Percentiles rank a stretch among this genome's conserved stretches.
Evolutionary conservation across 2,888 invertebrate genomes (phyloP).

Genomic region (Coenonympha glycerion): DNA sequence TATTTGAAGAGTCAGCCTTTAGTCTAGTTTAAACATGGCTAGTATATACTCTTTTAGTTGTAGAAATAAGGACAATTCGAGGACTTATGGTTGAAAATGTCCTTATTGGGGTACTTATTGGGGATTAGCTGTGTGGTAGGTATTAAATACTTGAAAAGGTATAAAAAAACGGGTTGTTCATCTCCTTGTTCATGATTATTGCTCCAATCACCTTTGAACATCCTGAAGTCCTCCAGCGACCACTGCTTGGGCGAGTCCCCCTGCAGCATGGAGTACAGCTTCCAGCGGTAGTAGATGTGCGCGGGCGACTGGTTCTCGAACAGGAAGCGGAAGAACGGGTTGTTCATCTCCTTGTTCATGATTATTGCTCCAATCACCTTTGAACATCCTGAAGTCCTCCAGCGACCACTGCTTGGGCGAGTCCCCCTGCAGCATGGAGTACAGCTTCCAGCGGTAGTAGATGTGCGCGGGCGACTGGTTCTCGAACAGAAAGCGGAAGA

Average conservation of each 20-base stretch:
- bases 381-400: constrained; percentile 99
- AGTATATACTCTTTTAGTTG: too few species aligned
- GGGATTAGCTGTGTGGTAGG: too few species aligned
- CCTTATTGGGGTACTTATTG: too few species aligned
- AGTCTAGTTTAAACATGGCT: too few species aligned
- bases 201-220: constrained; percentile 90
- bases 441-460: constrained; percentile 99
- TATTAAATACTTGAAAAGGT: too few species aligned
- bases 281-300: constrained; percentile 99
- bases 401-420: constrained; percentile 92
- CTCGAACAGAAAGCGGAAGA: constrained; percentile 98
- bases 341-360: constrained; percentile 98
- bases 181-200: constrained; percentile 98
- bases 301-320: constrained; percentile 99
- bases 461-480: constrained; percentile 98
- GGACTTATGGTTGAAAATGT: too few species aligned
- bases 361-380: constrained; percentile 99
- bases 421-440: constrained; percentile 96
- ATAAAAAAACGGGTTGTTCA: constrained; percentile 96
- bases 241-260: constrained; percentile 95
- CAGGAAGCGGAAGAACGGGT: constrained; percentile 97
- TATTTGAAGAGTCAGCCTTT: too few species aligned
- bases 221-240: constrained; percentile 92
- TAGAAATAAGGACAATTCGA: too few species aligned
- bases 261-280: constrained; percentile 96